These are phyloP conservation scores for Parasteatoda lunata DNA, from an alignment of 2,888 invertebrate genomes.

Conservation along the genomic window DNA sequence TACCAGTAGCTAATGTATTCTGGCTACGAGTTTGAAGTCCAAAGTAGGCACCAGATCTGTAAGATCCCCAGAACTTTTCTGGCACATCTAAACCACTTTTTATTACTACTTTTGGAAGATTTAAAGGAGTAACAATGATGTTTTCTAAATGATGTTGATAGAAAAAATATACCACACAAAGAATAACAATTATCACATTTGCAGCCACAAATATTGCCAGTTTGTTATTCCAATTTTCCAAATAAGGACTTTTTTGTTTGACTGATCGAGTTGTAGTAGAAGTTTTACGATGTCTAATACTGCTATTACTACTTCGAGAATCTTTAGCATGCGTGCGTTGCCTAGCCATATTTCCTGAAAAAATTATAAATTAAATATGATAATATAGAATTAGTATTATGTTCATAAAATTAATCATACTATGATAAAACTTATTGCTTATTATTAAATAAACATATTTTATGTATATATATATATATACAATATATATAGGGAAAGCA, in stretches of 20 bases:
- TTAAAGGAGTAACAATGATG: conserved; percentile 88
- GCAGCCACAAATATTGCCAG: conserved; percentile 66
- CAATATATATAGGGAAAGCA: no score
- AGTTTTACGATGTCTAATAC: conserved; percentile 16
- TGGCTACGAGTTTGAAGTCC: conserved; percentile 93
- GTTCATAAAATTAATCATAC: no score
- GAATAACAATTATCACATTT: conserved; percentile 65
- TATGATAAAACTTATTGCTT: no score
- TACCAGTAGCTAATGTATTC: conserved; percentile 89
- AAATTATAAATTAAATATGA: not conserved
- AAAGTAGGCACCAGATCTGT: conserved; percentile 89
- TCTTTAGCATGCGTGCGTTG: conserved; percentile 26
- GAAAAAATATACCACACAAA: conserved; percentile 68
- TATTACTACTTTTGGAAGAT: conserved; percentile 84
- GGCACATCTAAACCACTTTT: conserved; percentile 83
- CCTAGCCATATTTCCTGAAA: conserved; percentile 44
- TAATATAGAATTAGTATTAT: no score
- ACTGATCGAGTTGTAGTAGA: conserved; percentile 11
- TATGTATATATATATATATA: no score
- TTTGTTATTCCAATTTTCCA: conserved; percentile 62
- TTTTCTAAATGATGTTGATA: conserved; percentile 80
- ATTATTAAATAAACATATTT: no score
- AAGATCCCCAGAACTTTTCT: conserved; percentile 94
- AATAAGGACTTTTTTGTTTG: conserved; percentile 32
- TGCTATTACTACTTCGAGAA: conserved; percentile 7